Percentiles rank a stretch among this genome's conserved stretches.
These are phyloP conservation scores for Agonopterix alstromeriana DNA, from an alignment of 2,888 invertebrate species.

Conservation along the genomic window DNA sequence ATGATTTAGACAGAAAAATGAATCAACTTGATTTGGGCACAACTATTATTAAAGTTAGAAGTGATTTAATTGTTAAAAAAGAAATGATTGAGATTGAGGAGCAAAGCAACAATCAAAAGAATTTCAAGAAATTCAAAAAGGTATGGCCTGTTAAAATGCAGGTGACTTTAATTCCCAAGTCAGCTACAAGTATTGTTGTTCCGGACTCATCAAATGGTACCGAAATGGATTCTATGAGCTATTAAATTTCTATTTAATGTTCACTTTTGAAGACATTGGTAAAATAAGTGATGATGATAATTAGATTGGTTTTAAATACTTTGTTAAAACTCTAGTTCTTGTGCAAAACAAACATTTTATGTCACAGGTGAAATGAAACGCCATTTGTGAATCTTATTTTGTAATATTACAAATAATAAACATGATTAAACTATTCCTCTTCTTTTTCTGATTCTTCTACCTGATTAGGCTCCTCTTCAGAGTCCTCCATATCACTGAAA, in stretches of 20 bases:
- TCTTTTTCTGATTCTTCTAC: conserved; percentile 10
- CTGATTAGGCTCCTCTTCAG: conserved; percentile 12
- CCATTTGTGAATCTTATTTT: too few relatives aligned
- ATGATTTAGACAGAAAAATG: conserved; percentile 50
- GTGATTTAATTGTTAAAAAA: conserved; percentile 48
- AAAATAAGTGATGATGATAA: too few relatives aligned
- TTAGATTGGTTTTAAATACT: too few relatives aligned
- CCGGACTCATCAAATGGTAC: conserved; percentile 1
- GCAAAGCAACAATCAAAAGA: conserved; percentile 26
- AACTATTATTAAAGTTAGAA: conserved; percentile 45
- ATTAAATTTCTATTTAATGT: conserved; percentile 1
- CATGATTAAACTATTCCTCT: background rate
- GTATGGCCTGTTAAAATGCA: conserved; percentile 64
- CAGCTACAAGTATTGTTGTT: conserved; percentile 25
- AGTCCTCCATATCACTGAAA: conserved; percentile 20
- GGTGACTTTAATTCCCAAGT: conserved; percentile 35
- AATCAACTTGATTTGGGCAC: conserved; percentile 48
- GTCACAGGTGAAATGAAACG: too few relatives aligned
- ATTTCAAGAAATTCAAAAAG: conserved; percentile 68
- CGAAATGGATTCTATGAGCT: conserved; percentile 6
- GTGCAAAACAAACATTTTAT: too few relatives aligned
- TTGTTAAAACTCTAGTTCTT: too few relatives aligned
- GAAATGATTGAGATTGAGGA: conserved; percentile 36
- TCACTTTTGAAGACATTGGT: background rate
- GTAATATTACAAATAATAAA: too few relatives aligned